A percentile compares a stretch with the other conserved stretches of the same genome.
Conservation (phyloP, 2,113 vertebrate genomes). For the pig (Sus scrofa) region DNA sequence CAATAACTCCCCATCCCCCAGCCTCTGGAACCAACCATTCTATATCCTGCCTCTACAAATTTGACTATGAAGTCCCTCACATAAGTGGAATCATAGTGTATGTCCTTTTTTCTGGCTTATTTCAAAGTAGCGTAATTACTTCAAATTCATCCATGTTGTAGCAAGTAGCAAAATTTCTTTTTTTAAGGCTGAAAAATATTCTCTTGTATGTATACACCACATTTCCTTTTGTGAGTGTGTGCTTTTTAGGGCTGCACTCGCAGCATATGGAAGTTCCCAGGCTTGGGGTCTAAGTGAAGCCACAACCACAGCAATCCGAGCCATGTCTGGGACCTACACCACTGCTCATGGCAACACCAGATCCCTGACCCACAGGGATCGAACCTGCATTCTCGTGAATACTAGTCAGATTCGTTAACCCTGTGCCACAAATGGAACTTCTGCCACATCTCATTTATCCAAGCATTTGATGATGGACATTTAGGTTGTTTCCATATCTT, state of each 20-base stretch:
- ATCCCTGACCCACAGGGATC: too few species aligned
- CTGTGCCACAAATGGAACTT: too few species aligned
- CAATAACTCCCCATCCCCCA: neutral
- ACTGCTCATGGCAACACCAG: too few species aligned
- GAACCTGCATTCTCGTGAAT: too few species aligned
- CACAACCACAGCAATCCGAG: too few species aligned
- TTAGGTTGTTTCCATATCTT: neutral
- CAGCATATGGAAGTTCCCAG: too few species aligned
- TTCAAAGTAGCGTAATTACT: neutral
- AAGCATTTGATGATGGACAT: neutral
- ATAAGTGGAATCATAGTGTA: neutral
- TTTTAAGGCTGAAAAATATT: neutral
- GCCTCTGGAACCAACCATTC: neutral
- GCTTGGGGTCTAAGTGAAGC: too few species aligned
- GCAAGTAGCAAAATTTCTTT: neutral
- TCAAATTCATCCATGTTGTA: neutral
- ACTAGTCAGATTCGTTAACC: too few species aligned
- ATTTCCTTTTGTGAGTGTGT: neutral
- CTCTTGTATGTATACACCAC: neutral
- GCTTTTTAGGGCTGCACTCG: too few species aligned
- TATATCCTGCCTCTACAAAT: neutral
- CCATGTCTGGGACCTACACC: too few species aligned
- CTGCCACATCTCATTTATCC: neutral
- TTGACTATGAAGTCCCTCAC: neutral
- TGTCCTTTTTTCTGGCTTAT: neutral